A percentile compares a stretch with the other conserved stretches of the same genome.
Evolutionary conservation across 2,888 invertebrate species (phyloP).

Genomic region (Trachelus iudaicus): DNA sequence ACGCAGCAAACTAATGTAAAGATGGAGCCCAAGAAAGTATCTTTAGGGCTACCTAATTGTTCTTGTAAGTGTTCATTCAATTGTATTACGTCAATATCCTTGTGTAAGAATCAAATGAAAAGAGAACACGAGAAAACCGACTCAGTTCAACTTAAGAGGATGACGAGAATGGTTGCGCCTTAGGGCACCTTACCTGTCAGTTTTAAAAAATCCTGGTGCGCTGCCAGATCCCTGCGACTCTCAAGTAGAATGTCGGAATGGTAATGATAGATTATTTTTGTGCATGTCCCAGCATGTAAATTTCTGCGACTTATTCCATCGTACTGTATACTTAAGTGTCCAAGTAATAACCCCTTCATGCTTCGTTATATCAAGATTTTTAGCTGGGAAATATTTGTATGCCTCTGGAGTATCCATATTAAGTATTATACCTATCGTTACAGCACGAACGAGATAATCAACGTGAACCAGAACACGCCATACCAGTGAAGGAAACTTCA

Average conservation of each 20-base stretch:
- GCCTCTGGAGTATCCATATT: neutral
- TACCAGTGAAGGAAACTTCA: slow-evolving; percentile 72
- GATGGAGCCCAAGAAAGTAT: slow-evolving; percentile 43
- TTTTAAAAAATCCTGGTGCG: neutral
- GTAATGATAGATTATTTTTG: neutral
- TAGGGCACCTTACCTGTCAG: neutral
- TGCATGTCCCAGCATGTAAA: slow-evolving; percentile 5
- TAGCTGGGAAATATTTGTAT: slow-evolving; percentile 56
- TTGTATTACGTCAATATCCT: slow-evolving; percentile 23
- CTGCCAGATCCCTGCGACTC: neutral
- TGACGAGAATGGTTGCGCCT: neutral
- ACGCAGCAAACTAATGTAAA: slow-evolving; percentile 62
- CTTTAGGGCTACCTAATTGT: slow-evolving; percentile 56
- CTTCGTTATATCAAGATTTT: slow-evolving; percentile 23
- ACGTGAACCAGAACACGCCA: slow-evolving; percentile 87
- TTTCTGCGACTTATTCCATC: neutral
- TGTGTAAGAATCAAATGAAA: neutral
- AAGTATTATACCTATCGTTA: slow-evolving; percentile 55
- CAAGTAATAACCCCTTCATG: slow-evolving; percentile 3
- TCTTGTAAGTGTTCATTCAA: slow-evolving; percentile 56
- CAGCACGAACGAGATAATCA: slow-evolving; percentile 92
- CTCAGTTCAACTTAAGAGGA: neutral
- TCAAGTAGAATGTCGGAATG: neutral
- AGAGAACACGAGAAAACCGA: neutral
- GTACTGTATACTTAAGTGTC: neutral